A percentile compares a stretch with the other conserved stretches of the same genome.
These are phyloP conservation scores for Okamejei kenojei DNA, from an alignment of 2,797 vertebrate species.

Conservation along the genomic window DNA sequence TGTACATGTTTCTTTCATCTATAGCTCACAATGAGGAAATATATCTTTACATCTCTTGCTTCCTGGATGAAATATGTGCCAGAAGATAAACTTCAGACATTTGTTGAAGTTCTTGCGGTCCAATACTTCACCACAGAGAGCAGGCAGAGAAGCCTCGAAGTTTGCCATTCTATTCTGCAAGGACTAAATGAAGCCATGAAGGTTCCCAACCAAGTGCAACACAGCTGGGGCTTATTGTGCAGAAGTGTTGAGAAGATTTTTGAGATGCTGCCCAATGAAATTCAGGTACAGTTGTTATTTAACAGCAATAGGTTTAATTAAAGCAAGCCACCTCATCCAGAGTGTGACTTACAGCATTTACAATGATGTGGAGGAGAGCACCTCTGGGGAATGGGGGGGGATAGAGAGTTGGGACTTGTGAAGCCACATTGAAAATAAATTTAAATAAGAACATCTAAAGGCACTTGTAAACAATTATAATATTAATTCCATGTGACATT, in stretches of 20 bases:
- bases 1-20: not conserved
- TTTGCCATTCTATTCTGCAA: constrained; percentile 63
- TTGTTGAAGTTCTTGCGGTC: constrained; percentile 66
- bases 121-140: constrained; percentile 63
- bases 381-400: not conserved
- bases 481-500: no score
- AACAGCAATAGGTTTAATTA: not conserved
- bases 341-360: not conserved
- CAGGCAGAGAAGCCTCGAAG: constrained; percentile 44
- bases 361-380: not conserved
- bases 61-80: constrained; percentile 83
- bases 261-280: constrained; percentile 68
- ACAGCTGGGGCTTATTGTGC: constrained; percentile 74
- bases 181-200: constrained; percentile 78
- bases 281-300: constrained; percentile 64
- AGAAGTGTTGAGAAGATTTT: constrained; percentile 72
- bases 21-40: constrained; percentile 56
- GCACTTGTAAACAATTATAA: no score
- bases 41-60: constrained; percentile 64
- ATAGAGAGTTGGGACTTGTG: not conserved
- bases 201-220: constrained; percentile 70
- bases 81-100: constrained; percentile 78
- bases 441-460: no score
- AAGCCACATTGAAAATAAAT: not conserved
- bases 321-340: not conserved